Evolutionary conservation across 1,140 invertebrate genomes (phyloP).

Genomic region (Drosophila takahashii): DNA sequence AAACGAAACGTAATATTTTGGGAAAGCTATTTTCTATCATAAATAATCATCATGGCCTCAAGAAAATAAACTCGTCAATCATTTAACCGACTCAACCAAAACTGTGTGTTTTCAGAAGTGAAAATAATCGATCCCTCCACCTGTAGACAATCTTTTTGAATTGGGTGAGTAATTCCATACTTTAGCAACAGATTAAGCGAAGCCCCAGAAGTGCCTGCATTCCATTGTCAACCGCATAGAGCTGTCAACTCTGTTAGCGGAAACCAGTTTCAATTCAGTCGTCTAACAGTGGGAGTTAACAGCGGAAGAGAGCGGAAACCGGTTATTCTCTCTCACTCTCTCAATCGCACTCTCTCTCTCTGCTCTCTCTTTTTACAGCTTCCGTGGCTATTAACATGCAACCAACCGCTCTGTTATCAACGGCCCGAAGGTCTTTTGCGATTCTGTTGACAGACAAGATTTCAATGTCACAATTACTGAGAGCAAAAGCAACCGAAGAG

Average conservation of each 20-base stretch:
- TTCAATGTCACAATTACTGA: slow-evolving; percentile 75
- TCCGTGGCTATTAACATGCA: slow-evolving; percentile 2
- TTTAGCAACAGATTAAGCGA: slow-evolving; percentile 13
- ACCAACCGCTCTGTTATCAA: slow-evolving; percentile 44
- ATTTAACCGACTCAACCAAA: too few species aligned
- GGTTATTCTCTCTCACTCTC: slow-evolving; percentile 9
- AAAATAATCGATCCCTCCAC: not conserved
- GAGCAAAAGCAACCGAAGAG: slow-evolving; percentile 6
- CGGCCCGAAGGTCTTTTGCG: slow-evolving; percentile 34
- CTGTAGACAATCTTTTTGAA: slow-evolving; percentile 1
- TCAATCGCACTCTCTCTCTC: not conserved
- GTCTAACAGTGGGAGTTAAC: slow-evolving; percentile 7
- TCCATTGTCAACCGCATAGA: slow-evolving; percentile 31
- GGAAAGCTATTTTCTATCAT: too few species aligned
- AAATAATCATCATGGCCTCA: too few species aligned
- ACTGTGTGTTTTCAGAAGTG: not conserved
- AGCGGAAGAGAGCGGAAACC: slow-evolving; percentile 13
- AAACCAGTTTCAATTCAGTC: slow-evolving; percentile 35
- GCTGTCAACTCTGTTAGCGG: slow-evolving; percentile 15
- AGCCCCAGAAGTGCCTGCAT: slow-evolving; percentile 31
- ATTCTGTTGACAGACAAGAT: slow-evolving; percentile 67
- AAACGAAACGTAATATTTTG: too few species aligned
- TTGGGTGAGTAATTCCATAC: slow-evolving; percentile 23
- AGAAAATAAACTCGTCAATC: too few species aligned
- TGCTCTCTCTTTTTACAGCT: slow-evolving; percentile 9